Conservation (phyloP, 1,140 invertebrate genomes). For the Helicoverpa armigera region DNA sequence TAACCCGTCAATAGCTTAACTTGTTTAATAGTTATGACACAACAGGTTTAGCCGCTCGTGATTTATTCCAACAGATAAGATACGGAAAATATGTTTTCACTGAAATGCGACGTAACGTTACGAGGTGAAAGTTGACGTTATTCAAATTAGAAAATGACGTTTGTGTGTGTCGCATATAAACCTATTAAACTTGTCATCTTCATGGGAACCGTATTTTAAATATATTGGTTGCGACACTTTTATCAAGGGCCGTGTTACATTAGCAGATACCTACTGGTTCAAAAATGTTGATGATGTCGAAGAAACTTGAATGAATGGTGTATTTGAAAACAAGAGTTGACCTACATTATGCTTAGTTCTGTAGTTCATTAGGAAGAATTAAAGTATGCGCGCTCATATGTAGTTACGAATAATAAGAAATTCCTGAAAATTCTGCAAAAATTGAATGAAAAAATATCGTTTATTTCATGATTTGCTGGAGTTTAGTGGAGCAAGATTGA, state of each 20-base stretch:
- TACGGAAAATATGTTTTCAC: constrained; percentile 45
- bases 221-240: constrained; percentile 30
- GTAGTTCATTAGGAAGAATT: too few species aligned
- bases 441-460: too few species aligned
- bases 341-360: too few species aligned
- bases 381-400: too few species aligned
- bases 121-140: constrained; percentile 41
- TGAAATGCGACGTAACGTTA: constrained; percentile 11
- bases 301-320: too few species aligned
- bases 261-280: neutral
- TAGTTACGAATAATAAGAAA: too few species aligned
- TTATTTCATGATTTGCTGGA: too few species aligned
- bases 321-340: too few species aligned
- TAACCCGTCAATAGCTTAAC: constrained; percentile 69
- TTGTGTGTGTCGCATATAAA: constrained; percentile 22
- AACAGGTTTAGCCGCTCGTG: constrained; percentile 23
- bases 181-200: constrained; percentile 42
- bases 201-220: constrained; percentile 28
- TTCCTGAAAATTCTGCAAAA: too few species aligned
- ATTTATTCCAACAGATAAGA: constrained; percentile 46
- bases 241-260: constrained; percentile 9
- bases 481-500: too few species aligned
- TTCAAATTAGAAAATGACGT: constrained; percentile 41
- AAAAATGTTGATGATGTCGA: neutral
- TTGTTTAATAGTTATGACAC: constrained; percentile 43